Evolutionary conservation across 2,113 vertebrate species (phyloP), one percentile per base, ranked within the genome.

Genomic region (Opisthocomus hoazin): DNA sequence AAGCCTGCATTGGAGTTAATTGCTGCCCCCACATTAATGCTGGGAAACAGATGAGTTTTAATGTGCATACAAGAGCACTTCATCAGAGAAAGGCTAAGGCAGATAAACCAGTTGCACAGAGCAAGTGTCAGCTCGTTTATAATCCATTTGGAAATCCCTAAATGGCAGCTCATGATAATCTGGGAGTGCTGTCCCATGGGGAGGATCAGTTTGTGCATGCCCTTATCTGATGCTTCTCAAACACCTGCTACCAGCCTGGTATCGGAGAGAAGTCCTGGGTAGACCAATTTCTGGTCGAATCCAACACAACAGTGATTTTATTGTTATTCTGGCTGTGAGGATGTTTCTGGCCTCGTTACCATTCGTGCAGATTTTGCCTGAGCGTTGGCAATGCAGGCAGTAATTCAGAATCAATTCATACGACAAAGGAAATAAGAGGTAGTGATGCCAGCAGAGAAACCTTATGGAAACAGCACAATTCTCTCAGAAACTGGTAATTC

Each of bases 91-190:
- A 30, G 45, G 48, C 91, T 84, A 94, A 97, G 53, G 71, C 84
- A 96, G 91, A 92, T 46, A 46, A 97, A 60, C 58, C 93, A 87
- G 81, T 94, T 74, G 76, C 85, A 78, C 64, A 88, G 84, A 95
- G 89, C 89, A 94, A 97, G 89, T 76, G 80, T 95, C 92, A 95
- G 89, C 81, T 96, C 85, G 48, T 94, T 93, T 87, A 78, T 69
- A 95, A 94, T 90, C 93, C 77, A 68, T 92, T 95, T 96, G 90
- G 68, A 91, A 90, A 94, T 89, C 81, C 65, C 65, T 94, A 68
- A 96, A 89, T 82, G 39, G n/a, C 81, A 89, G 81, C 70, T 91
- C 21, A 6, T 11, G 45, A 37, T 76, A 68, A 91, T 64, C 77
- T 76, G 73, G 74, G 81, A 93, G 81, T 61, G 57, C 57, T 89